Evolutionary conservation across 1,140 invertebrate genomes (phyloP).

Genomic region (Musca vetustissima): DNA sequence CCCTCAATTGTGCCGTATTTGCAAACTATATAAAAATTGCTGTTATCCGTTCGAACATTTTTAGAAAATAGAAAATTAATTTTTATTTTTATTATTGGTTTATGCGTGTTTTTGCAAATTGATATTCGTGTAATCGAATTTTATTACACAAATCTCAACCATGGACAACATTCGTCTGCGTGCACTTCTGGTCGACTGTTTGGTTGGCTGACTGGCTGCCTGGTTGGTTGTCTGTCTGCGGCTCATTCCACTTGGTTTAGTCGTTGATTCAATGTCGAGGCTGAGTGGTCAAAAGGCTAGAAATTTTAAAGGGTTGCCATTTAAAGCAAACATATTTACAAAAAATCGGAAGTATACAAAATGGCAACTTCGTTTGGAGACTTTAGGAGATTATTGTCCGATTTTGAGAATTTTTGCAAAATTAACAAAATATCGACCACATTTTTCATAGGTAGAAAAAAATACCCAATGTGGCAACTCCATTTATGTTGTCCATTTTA

Average conservation of each 20-base stretch:
- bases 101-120: conserved; percentile 21
- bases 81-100: conserved; percentile 23
- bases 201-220: not conserved
- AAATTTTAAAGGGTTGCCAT: too few relatives aligned
- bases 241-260: too few relatives aligned
- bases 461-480: not conserved
- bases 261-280: too few relatives aligned
- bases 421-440: too few relatives aligned
- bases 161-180: not conserved
- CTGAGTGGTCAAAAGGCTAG: too few relatives aligned
- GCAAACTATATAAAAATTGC: conserved; percentile 9
- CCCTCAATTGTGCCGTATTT: not conserved
- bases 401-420: too few relatives aligned
- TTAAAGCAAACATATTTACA: too few relatives aligned
- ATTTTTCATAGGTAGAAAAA: too few relatives aligned
- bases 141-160: conserved; percentile 1
- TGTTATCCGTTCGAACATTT: not conserved
- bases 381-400: too few relatives aligned
- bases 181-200: not conserved
- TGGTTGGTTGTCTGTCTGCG: not conserved
- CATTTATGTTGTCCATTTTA: too few relatives aligned
- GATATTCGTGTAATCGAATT: conserved; percentile 14
- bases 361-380: too few relatives aligned
- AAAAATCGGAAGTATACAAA: too few relatives aligned
- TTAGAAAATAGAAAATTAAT: conserved; percentile 13